Conservation (phyloP, 2,113 vertebrate genomes). For the Gorilla gorilla region DNA sequence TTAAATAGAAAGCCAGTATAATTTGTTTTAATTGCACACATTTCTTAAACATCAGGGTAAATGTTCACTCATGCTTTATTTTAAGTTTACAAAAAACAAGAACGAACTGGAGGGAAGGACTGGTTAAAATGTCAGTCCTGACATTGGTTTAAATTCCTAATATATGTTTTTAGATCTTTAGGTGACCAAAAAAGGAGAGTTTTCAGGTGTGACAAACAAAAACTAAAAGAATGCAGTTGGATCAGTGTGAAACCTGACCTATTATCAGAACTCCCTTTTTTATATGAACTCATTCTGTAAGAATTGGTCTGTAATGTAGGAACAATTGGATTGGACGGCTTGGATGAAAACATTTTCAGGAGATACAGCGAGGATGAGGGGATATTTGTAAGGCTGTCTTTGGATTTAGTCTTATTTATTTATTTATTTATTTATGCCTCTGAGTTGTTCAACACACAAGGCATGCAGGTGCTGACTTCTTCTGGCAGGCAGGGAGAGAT, state of each 20-base stretch:
- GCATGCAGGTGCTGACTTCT: not conserved
- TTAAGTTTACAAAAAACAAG: constrained; percentile 48
- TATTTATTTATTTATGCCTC: not conserved
- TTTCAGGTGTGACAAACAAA: not conserved
- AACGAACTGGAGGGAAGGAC: not conserved
- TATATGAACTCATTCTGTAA: not conserved
- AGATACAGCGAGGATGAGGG: not conserved
- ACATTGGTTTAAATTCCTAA: constrained; percentile 14
- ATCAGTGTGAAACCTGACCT: not conserved
- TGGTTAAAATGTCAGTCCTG: constrained; percentile 32
- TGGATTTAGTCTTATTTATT: not conserved
- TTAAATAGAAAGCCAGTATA: not conserved
- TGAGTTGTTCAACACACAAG: constrained; percentile 1
- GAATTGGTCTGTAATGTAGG: not conserved
- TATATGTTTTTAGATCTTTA: not conserved
- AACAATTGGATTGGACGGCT: not conserved
- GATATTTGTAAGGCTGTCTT: not conserved
- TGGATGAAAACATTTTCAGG: constrained; percentile 43
- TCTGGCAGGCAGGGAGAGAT: constrained; percentile 36
- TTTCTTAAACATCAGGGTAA: constrained; percentile 11
- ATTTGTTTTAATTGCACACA: not conserved
- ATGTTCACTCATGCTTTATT: constrained; percentile 46
- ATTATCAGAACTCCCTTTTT: not conserved
- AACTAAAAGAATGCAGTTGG: not conserved
- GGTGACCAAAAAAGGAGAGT: not conserved